Evolutionary conservation across 1,140 invertebrate genomes (phyloP).

Genomic region (Drosophila santomea): DNA sequence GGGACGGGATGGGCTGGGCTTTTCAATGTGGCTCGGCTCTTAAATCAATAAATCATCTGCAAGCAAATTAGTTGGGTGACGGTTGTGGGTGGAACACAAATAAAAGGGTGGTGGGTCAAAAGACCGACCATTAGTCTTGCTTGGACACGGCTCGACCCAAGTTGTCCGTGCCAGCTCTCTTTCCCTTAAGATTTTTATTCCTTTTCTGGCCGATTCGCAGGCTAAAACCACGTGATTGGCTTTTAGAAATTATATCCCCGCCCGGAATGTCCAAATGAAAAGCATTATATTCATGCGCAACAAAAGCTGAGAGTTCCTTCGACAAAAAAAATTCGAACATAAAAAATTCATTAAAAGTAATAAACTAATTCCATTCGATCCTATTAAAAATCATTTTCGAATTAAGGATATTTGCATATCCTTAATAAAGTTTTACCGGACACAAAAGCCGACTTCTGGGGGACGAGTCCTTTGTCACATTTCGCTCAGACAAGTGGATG

Average conservation of each 20-base stretch:
- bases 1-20: neutral
- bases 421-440: conserved; percentile 82
- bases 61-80: conserved; percentile 75
- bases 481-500: conserved; percentile 78
- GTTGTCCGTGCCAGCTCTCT: conserved; percentile 24
- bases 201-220: conserved; percentile 11
- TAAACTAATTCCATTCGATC: conserved; percentile 85
- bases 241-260: conserved; percentile 41
- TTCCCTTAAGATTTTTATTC: conserved; percentile 18
- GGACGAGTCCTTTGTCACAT: conserved; percentile 70
- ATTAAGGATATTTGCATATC: conserved; percentile 85
- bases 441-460: conserved; percentile 44
- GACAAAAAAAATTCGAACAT: conserved; percentile 85
- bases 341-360: conserved; percentile 85
- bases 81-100: conserved; percentile 1
- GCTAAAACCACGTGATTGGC: conserved; percentile 71
- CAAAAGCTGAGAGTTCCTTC: conserved; percentile 41
- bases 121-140: conserved; percentile 72
- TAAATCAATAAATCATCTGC: conserved; percentile 84
- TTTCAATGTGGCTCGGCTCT: conserved; percentile 35
- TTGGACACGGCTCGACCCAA: conserved; percentile 63
- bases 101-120: conserved; percentile 10
- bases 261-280: conserved; percentile 42
- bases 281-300: conserved; percentile 76
- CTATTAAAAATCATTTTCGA: conserved; percentile 85